Base-by-base conservation (phyloP, 2,797 vertebrate species). In the Tympanoctomys barrerae region DNA sequence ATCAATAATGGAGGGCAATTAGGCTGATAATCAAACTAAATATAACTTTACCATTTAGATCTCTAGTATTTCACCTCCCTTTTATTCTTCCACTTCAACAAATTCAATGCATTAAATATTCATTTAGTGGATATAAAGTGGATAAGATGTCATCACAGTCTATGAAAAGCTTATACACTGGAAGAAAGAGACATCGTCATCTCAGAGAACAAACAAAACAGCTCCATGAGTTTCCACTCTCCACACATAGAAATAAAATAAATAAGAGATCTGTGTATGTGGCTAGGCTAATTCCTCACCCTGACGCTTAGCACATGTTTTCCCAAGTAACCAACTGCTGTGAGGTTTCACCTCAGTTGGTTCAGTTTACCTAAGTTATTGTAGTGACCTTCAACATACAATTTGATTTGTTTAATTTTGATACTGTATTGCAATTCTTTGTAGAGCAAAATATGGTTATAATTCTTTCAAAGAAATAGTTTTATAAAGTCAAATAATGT, bases 71-170 rank as follows among this genome's bases (percentile, higher is more conserved):
- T 78, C 33, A 52, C 24, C 87, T 49, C 26, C 21, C 7, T 33
- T 85, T 80, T 64, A 59, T 70, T 81, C 31, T 62, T 36, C 19
- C 42, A 75, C 54, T 79, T 88, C 61, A 85, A 49, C 22, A 66
- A 90, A 92, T 46, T 78, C 31, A 49, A 3, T 66, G 54, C n/a
- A 66, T 85, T 90, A 82, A 96, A 81, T 16, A 66, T 97, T 94
- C 39, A 92, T 85, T 79, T 73, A 89, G 28, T 73, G 21, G 59
- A 11, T 64, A 52, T 66, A 61, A 71, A 26, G 31, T 22, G 10
- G 78, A 70, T 77, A 85, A 33, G 11, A 81, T 82, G 66, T 1
- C 26, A 71, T 54, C 28, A 49, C 79, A 82, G 4, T 88, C 57
- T 92, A 85, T 62, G 79, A 81, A 26, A 79, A 73, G 26, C 4